Evolutionary conservation across 2,797 vertebrate genomes (phyloP).

Genomic region (Microchirus variegatus): DNA sequence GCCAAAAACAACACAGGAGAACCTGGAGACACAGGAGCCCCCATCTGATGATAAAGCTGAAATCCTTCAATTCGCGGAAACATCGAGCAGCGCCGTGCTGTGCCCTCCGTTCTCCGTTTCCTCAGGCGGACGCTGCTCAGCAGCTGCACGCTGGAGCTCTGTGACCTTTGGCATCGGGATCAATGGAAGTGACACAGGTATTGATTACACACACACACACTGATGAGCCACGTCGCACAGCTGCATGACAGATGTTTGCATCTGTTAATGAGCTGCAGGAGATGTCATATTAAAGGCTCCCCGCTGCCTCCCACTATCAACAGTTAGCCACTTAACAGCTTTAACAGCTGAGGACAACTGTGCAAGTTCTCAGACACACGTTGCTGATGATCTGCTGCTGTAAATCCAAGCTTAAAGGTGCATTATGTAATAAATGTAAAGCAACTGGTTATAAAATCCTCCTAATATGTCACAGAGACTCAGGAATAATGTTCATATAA

Average conservation of each 20-base stretch:
- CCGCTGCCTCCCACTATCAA: background rate
- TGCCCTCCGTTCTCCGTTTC: conserved; percentile 11
- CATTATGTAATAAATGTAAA: too few species aligned
- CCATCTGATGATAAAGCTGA: conserved; percentile 6
- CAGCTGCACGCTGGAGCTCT: background rate
- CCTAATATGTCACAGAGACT: too few species aligned
- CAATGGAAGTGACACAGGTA: conserved; percentile 39
- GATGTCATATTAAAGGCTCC: background rate
- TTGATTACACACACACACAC: conserved; percentile 32
- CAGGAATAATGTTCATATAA: too few species aligned
- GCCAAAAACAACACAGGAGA: conserved; percentile 5
- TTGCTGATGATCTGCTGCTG: too few species aligned
- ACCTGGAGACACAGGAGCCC: conserved; percentile 17
- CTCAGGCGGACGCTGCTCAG: conserved; percentile 11
- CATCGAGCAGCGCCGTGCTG: conserved; percentile 10
- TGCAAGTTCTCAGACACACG: too few species aligned
- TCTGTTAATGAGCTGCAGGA: background rate
- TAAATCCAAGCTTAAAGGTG: too few species aligned
- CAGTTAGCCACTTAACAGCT: background rate
- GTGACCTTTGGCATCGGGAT: conserved; percentile 35
- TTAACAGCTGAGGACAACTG: background rate
- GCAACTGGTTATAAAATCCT: too few species aligned
- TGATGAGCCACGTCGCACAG: conserved; percentile 15
- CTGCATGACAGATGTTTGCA: background rate
- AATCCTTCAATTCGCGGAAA: conserved; percentile 19